Base-by-base conservation (phyloP, 2,888 invertebrate genomes). In the Lagria hirta region DNA sequence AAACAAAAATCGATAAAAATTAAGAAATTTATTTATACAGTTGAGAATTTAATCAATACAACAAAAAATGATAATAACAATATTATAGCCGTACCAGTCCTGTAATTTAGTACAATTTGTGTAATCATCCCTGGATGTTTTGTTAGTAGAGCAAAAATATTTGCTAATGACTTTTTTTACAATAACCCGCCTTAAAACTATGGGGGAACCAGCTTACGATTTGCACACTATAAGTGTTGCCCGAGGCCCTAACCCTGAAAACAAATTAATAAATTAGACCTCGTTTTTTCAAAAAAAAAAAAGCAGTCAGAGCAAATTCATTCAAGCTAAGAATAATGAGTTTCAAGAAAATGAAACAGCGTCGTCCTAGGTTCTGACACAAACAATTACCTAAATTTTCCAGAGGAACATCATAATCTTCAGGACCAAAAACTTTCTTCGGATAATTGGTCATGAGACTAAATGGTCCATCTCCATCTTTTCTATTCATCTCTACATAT, bases 391-490 rank as follows among this genome's bases (percentile, higher is more conserved):
- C 91, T 73, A 97, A 76, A 51, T 82, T 77, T 55, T 86, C 86
- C 54, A 97, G 73, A 0, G 96, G 91, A 64, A 84, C 87, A 43
- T 90, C 87, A 72, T 90, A 95, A 66, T 97, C 96, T 2, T 92
- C 92, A 6, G 75, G 78, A 1, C 79, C 76, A 67, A 94, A 97
- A 34, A 93, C 81, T 73, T 88, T 91, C 62, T 83, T 84, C 4
- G 97, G 96, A 73, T 93, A 97, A 62, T 82, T 85, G 2, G 93
- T 95, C 86, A 96, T 92, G 55, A 97, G 73, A 37, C 83, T 83
- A 72, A 96, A 94, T 3, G 78, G 73, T 26, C 73, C 78, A 0
- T 75, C 73, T 5, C 79, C 79, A 60, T 88, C 86, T 23, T 82
- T 82, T 34, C 89, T 79, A 61, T 95, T 86, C 75, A 94, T 79